These are phyloP conservation scores for Psephotus haematonotus DNA, from an alignment of 2,113 vertebrate genomes.

Conservation along the genomic window DNA sequence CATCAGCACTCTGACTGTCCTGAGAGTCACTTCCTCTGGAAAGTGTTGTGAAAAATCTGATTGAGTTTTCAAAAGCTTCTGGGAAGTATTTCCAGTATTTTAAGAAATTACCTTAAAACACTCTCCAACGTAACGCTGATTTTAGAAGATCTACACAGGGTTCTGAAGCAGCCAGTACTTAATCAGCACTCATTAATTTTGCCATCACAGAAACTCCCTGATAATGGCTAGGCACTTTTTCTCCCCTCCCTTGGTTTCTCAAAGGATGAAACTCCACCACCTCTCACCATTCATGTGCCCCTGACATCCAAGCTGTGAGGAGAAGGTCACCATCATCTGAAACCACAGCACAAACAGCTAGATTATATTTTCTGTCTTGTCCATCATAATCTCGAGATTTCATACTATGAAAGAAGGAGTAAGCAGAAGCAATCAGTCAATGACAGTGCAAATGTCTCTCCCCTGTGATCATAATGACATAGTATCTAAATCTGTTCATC, in stretches of 20 bases:
- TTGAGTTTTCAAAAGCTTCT: neutral
- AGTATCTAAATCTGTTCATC: slow-evolving; percentile 43
- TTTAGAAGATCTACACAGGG: neutral
- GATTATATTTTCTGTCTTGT: neutral
- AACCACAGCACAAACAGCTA: neutral
- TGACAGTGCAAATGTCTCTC: slow-evolving; percentile 27
- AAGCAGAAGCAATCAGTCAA: slow-evolving; percentile 51
- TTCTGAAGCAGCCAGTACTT: neutral
- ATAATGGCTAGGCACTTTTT: neutral
- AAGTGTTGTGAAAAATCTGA: neutral
- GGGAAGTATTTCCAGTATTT: neutral
- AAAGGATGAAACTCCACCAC: neutral
- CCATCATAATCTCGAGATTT: neutral
- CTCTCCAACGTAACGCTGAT: neutral
- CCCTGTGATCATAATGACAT: slow-evolving; percentile 38
- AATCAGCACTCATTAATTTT: neutral
- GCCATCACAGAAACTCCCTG: neutral
- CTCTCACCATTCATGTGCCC: neutral
- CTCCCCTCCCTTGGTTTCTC: neutral
- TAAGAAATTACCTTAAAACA: neutral
- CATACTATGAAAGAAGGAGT: neutral
- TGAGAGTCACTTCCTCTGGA: neutral
- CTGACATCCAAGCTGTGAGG: neutral
- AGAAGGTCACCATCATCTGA: neutral
- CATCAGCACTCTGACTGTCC: neutral